Base-by-base conservation (phyloP, 2,797 vertebrate genomes). In the Typhlichthys subterraneus region DNA sequence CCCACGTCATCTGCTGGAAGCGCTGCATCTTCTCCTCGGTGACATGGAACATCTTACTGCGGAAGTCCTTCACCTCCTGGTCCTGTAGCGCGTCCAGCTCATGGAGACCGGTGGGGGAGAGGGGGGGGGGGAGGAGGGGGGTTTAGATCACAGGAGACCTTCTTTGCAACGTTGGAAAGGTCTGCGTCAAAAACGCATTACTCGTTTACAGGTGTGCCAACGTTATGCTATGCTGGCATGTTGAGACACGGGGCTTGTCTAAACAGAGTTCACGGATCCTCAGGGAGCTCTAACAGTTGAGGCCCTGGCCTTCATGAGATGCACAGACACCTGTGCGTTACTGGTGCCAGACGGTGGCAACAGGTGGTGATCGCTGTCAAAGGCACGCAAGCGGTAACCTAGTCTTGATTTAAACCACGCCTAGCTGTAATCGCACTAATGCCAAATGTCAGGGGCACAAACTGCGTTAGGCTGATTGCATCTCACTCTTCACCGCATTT, bases 41-140 rank as follows among this genome's bases (percentile, higher is more conserved):
- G 73, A 95, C 87, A 46, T 91, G 94, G 38, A 94, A 89, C 96
- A 96, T 98, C 88, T 98, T 99, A 62, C 88, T 75, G 66, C 98
- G 93, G 82, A 99, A 99, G 83, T 99, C 98, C 61, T 96, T 98
- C 78, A 99, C 96, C 85, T 99, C 96, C 73, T 97, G 95, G 86
- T 98, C 95, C 57, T 95, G 92, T 23, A 99, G 93, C 59, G 91
- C 94, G 68, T 99, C 96, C 0, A 99, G 95, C 74, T 99, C 98
- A 61, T 99, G 97, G 29, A 99, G 95, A 85, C 97, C 98, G 99
- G 68, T 2, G 4, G 0, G 6, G 54, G 19, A 4, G 12, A 1
- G 51, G 51, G 4, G 53, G 29, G 54, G 1, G 1, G 53, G 42
- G 5, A 12, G 9, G 14, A 12, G 9, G 14, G 31, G 15, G 15